Base-by-base conservation (phyloP, 2,113 vertebrate species). In the Pelecanoides urinatrix region DNA sequence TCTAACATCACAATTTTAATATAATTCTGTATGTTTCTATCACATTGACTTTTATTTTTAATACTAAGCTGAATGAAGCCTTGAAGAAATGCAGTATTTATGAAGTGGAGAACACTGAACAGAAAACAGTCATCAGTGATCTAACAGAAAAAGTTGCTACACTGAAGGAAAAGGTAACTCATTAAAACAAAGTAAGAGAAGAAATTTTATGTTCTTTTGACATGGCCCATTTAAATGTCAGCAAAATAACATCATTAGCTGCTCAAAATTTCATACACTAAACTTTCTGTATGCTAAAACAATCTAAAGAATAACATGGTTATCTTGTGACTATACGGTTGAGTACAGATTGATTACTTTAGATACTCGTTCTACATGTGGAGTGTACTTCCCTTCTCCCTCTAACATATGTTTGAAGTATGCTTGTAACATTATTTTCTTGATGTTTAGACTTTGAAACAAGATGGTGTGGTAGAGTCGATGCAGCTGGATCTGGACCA, bases 401-500 rank as follows among this genome's bases (percentile, higher is more conserved):
- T 81, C 44, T 78, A 13, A 49, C 2, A 0, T 55, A 15, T 23
- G 6, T 59, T 55, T 76, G 20, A 77, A 53, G 11, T 42, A 13
- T 74, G 75, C 17, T 79, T 77, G 10, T 95, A 44, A 94, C 30
- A 0, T 67, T 59, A 5, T 94, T 91, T 95, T 95, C 85, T 96
- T 94, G 59, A 10, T 82, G 13, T 97, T 95, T 75, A 96, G 91
- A 42, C 65, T 88, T 98, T 98, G 83, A 99, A 99, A 65, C 99
- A 99, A 93, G 99, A 99, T 59, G 94, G 83, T 0, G 34, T 96
- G 30, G 96, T 99, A 42, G 98, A 98, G 86, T 97, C 95, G 2
- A 96, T 99, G 72, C 98, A 98, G 71, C 94, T 96, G 18, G 99
- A 99, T 47, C 97, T 99, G 45, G 98, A 99, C 49, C 99, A 99